Evolutionary conservation across 2,888 invertebrate species (phyloP).

Genomic region (Tinea trinotella): DNA sequence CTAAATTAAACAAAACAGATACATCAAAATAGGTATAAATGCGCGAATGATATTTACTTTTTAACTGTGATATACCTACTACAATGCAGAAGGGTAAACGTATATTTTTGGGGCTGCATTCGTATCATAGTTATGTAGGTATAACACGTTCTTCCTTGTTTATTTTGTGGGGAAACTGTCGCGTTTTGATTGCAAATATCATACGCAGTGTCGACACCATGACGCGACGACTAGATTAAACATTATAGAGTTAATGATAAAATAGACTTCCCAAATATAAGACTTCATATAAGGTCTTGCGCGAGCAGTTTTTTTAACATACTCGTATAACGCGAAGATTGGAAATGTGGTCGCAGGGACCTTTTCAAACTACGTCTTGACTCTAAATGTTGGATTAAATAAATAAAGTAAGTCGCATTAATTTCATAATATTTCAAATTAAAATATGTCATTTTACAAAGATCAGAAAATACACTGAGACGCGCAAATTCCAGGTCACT

Average conservation of each 20-base stretch:
- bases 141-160: slow-evolving; percentile 23
- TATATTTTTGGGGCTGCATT: neutral
- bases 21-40: no score
- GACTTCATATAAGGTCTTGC: neutral
- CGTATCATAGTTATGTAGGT: neutral
- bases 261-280: neutral
- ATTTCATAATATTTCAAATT: no score
- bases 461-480: no score
- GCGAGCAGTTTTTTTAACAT: neutral
- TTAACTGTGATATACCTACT: neutral
- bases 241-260: slow-evolving; percentile 1
- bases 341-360: no score
- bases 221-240: slow-evolving; percentile 1
- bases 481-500: no score
- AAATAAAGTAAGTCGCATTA: no score
- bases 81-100: neutral
- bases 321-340: no score
- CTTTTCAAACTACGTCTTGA: no score
- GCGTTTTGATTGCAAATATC: slow-evolving; percentile 26
- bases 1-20: no score
- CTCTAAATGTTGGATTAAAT: no score
- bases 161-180: slow-evolving; percentile 22
- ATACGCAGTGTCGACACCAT: slow-evolving; percentile 18
- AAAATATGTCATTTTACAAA: no score
- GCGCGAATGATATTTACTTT: no score